Percentiles rank a stretch among this genome's conserved stretches.
Evolutionary conservation across 2,797 vertebrate species (phyloP).

Genomic region (Numenius phaeopus): DNA sequence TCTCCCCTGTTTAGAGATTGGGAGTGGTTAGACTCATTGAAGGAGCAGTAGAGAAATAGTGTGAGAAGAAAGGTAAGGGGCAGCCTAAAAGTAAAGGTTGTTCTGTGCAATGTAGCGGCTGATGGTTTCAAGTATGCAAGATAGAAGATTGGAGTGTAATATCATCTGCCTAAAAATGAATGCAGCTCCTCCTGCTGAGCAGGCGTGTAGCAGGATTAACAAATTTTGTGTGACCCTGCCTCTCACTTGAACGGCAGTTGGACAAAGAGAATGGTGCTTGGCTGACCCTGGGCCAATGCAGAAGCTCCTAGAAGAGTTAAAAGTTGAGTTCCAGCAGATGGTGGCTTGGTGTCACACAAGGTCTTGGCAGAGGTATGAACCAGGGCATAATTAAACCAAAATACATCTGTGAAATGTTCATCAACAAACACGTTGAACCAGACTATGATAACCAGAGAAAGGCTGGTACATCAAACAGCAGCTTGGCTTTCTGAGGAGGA

Average conservation of each 20-base stretch:
- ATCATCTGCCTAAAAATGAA: not conserved
- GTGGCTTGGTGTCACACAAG: not conserved
- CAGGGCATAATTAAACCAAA: not conserved
- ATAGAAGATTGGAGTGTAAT: not conserved
- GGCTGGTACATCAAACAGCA: not conserved
- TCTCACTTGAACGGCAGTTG: accelerated
- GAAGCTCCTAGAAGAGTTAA: not conserved
- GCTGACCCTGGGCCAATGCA: not conserved
- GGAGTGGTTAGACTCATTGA: not conserved
- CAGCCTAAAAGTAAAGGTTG: not conserved
- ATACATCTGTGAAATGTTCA: not conserved
- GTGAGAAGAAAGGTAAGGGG: not conserved
- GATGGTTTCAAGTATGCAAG: not conserved
- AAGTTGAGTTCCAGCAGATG: not conserved
- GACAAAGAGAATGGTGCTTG: accelerated
- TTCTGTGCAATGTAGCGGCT: not conserved
- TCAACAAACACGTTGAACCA: not conserved
- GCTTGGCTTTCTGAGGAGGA: not conserved
- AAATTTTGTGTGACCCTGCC: not conserved
- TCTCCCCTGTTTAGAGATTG: not conserved
- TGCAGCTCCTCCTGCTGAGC: not conserved
- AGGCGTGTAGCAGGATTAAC: not conserved
- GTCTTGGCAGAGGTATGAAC: not conserved
- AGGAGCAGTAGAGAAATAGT: not conserved
- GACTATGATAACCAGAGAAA: not conserved